Evolutionary conservation across 92 coral and sea anemone species (phyloP).

Genomic region (Isaurus tuberculatus): DNA sequence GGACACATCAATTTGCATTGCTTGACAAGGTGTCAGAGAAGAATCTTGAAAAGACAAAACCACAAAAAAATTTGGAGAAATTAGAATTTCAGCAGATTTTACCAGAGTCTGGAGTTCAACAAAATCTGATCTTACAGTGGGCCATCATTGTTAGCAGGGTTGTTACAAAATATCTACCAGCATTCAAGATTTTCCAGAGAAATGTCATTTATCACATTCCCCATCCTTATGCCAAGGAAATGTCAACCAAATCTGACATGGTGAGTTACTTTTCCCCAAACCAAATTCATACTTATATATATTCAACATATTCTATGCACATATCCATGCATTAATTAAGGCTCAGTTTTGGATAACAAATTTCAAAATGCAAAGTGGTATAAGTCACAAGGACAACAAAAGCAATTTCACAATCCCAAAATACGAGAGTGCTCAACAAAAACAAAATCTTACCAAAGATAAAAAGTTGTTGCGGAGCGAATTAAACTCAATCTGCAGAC

Average conservation of each 20-base stretch:
- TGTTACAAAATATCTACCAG: constrained; percentile 35
- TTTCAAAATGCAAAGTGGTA: too few species aligned
- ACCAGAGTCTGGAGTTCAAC: constrained; percentile 31
- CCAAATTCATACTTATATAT: too few species aligned
- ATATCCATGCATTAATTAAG: too few species aligned
- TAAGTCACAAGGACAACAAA: too few species aligned
- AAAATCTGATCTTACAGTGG: constrained; percentile 42
- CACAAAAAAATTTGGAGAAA: background rate
- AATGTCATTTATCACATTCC: constrained; percentile 50
- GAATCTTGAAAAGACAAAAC: background rate
- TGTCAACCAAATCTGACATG: constrained; percentile 32
- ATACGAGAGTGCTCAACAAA: too few species aligned
- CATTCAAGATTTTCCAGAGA: constrained; percentile 33
- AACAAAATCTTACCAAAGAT: too few species aligned
- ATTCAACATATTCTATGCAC: too few species aligned
- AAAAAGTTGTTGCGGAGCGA: too few species aligned
- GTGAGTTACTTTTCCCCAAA: background rate
- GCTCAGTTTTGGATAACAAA: too few species aligned
- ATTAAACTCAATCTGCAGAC: too few species aligned
- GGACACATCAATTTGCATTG: constrained; percentile 63
- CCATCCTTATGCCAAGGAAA: constrained; percentile 34
- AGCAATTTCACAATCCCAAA: too few species aligned
- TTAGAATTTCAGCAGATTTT: constrained; percentile 5
- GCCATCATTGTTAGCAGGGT: constrained; percentile 37
- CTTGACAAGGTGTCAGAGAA: background rate